A percentile compares a stretch with the other conserved stretches of the same genome.
Evolutionary conservation across 2,888 invertebrate genomes (phyloP).

Genomic region (Leucania comma): DNA sequence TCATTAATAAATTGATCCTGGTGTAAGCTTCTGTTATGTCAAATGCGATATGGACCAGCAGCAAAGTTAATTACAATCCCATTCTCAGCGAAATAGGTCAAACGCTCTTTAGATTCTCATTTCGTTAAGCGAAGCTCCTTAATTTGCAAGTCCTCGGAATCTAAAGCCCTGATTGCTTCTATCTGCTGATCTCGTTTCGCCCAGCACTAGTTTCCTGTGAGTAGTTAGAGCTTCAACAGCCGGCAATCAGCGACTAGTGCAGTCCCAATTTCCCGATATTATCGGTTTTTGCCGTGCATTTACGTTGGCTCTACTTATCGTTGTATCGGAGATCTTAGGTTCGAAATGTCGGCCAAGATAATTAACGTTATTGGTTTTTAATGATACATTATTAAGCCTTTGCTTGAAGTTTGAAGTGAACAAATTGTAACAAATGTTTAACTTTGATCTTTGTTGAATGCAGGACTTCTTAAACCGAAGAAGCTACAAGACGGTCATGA

Average conservation of each 20-base stretch:
- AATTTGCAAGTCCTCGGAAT: constrained; percentile 38
- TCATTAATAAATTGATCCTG: neutral
- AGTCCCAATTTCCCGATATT: constrained; percentile 52
- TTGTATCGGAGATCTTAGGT: constrained; percentile 36
- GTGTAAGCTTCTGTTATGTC: constrained; percentile 1
- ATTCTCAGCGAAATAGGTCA: constrained; percentile 5
- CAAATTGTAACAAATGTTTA: constrained; percentile 2
- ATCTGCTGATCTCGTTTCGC: constrained; percentile 30
- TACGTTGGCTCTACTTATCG: constrained; percentile 24
- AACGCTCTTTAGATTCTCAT: constrained; percentile 17
- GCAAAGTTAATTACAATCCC: constrained; percentile 16
- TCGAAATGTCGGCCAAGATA: constrained; percentile 39
- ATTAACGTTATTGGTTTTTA: constrained; percentile 12
- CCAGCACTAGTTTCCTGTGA: constrained; percentile 40
- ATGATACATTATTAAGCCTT: constrained; percentile 6
- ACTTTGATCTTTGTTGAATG: constrained; percentile 10
- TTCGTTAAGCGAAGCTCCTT: constrained; percentile 22
- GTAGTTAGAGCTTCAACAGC: constrained; percentile 38
- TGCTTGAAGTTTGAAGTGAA: constrained; percentile 14
- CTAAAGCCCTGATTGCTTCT: constrained; percentile 31
- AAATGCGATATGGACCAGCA: neutral
- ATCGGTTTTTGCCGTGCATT: constrained; percentile 52
- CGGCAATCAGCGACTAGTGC: constrained; percentile 45
- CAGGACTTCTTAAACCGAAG: neutral
- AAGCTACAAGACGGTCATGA: constrained; percentile 10